Percentiles rank a stretch among this genome's conserved stretches.
These are phyloP conservation scores for Tauraco hartlaubi DNA, from an alignment of 2,797 vertebrate species.

Conservation along the genomic window DNA sequence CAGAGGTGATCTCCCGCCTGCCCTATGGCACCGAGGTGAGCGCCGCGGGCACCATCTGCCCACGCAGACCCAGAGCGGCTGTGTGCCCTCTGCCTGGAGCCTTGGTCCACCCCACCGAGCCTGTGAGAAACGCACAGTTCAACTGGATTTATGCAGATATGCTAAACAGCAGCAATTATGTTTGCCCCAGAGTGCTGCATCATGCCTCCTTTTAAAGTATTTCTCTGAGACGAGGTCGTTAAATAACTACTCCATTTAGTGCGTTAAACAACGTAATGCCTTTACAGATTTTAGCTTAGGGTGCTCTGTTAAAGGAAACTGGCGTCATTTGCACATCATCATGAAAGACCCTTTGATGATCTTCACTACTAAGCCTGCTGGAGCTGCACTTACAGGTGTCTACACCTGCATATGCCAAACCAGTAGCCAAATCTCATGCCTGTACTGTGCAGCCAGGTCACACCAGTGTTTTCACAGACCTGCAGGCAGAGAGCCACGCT, in stretches of 20 bases:
- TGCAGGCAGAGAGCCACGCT: background rate
- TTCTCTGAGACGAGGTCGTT: background rate
- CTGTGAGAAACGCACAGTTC: background rate
- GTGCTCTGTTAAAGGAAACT: background rate
- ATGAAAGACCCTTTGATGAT: background rate
- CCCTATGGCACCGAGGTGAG: constrained; percentile 96
- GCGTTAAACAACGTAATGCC: background rate
- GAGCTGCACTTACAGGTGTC: background rate
- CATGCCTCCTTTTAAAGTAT: background rate
- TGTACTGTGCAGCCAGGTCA: accelerated
- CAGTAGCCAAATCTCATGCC: accelerated
- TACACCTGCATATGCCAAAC: background rate
- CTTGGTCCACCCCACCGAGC: accelerated
- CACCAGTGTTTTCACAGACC: background rate
- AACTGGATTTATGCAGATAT: background rate
- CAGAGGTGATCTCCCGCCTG: constrained; percentile 96
- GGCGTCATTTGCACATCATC: background rate
- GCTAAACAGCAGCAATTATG: background rate
- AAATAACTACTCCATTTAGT: background rate
- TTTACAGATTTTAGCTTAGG: background rate
- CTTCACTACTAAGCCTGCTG: background rate
- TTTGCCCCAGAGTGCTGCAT: background rate
- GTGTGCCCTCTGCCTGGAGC: accelerated
- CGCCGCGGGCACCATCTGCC: accelerated
- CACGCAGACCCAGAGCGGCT: accelerated